These are phyloP conservation scores for Xylocopa sonorina DNA, from an alignment of 1,140 invertebrate species.

Conservation along the genomic window DNA sequence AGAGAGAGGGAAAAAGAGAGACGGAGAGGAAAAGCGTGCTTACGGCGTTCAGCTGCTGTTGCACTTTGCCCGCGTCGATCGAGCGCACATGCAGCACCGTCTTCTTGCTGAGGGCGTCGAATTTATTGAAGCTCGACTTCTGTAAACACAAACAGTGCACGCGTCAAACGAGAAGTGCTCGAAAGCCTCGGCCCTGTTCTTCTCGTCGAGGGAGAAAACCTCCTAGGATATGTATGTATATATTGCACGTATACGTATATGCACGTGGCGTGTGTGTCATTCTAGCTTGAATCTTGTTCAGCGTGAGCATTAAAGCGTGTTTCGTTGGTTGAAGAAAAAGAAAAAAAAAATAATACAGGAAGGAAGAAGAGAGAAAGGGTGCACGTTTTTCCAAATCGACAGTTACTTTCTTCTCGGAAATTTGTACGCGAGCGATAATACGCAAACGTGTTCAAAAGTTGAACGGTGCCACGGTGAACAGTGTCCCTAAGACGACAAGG, in stretches of 20 bases:
- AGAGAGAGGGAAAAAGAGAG: neutral
- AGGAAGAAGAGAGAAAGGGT: too few species aligned
- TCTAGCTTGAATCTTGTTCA: constrained; percentile 32
- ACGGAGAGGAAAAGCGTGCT: constrained; percentile 63
- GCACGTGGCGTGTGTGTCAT: constrained; percentile 1
- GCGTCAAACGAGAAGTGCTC: constrained; percentile 28
- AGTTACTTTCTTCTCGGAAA: too few species aligned
- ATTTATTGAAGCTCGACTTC: constrained; percentile 91
- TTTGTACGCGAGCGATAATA: too few species aligned
- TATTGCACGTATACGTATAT: too few species aligned
- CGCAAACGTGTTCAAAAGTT: neutral
- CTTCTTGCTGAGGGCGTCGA: constrained; percentile 88
- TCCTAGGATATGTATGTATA: too few species aligned
- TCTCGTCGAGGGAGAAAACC: neutral
- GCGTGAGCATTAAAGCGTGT: constrained; percentile 46
- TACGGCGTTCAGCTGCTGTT: constrained; percentile 87
- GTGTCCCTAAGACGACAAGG: neutral
- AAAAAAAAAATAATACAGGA: too few species aligned
- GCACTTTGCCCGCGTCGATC: constrained; percentile 86
- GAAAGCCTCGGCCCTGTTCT: neutral
- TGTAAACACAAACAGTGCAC: constrained; percentile 77
- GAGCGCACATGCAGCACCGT: constrained; percentile 86
- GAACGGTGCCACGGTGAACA: constrained; percentile 14
- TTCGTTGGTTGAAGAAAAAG: too few species aligned
- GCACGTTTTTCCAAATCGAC: neutral